Base-by-base conservation (phyloP, 2,888 invertebrate species). In the Uropetala carovei region DNA sequence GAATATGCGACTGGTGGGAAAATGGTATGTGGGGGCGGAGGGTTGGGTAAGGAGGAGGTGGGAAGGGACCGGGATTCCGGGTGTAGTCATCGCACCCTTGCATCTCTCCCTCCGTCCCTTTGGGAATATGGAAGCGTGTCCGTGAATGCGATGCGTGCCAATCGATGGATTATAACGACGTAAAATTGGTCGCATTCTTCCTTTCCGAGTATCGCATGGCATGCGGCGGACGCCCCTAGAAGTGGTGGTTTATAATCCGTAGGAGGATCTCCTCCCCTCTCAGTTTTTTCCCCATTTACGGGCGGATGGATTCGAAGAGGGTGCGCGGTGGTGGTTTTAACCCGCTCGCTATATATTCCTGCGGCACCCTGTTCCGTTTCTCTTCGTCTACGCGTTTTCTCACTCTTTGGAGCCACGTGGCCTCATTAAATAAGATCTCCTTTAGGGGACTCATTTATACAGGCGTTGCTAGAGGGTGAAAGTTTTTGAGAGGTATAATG, bases 131-230 rank as follows among this genome's bases (percentile, higher is more conserved):
- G 56, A 18, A 64, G 64, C 64, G 89, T 89, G 89, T 64, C 64
- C 30, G 43, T 43, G 89, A 89, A 89, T 89, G 43, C 18, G 64
- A 59, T 64, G 64, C 86, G 86, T 59, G 59, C 27, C 86, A 86
- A 86, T 86, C 86, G 86, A 86, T 59, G 89, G 30, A n/a, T 64
- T 64, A 64, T 60, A 86, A 86, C 86, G 86, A 86, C 43, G 13
- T 22, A 18, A 75, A 75, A 75, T 75, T 75, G 75, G 75, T 27
- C 75, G 75, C 22, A 75, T 75, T 75, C 22, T 75, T 75, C 64
- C 16, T 16, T 64, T n/a, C 18, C 16, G 16, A 7, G 64, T 43
- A 43, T 43, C 43, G 43, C 43, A 43, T 43, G 43, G 43, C 43
- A 43, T 43, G 43, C 43, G 43, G 43, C 43, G 5, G 43, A 43